These are phyloP conservation scores for Notospermus geniculatus DNA, from an alignment of 1,140 invertebrate species.

Conservation along the genomic window DNA sequence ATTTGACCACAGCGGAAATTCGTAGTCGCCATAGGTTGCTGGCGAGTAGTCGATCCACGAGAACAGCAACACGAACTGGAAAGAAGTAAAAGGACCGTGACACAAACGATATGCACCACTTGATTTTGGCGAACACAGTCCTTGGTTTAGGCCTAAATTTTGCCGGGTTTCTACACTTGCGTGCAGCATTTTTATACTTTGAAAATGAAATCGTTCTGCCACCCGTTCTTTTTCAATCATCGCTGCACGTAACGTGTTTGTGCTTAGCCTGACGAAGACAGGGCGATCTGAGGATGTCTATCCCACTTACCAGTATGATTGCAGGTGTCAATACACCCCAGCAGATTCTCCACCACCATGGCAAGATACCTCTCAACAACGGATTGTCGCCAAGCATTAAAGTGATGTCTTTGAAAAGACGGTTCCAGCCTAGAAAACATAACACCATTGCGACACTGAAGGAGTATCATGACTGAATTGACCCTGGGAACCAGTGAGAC, in stretches of 20 bases:
- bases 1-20: constrained; percentile 52
- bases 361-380: not conserved
- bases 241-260: too few species aligned
- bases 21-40: constrained; percentile 43
- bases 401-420: constrained; percentile 34
- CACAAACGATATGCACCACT: too few species aligned
- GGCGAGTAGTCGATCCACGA: constrained; percentile 38
- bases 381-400: constrained; percentile 41
- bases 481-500: too few species aligned
- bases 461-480: too few species aligned
- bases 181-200: too few species aligned
- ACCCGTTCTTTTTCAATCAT: too few species aligned
- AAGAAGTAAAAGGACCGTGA: constrained; percentile 4
- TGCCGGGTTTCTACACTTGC: too few species aligned
- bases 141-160: too few species aligned
- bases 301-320: constrained; percentile 62
- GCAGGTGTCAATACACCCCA: constrained; percentile 76
- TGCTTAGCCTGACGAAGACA: too few species aligned
- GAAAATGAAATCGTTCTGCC: too few species aligned
- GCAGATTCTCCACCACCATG: constrained; percentile 68
- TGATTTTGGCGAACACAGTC: too few species aligned
- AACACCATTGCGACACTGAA: too few species aligned
- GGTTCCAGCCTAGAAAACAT: constrained; percentile 30
- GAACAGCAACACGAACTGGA: constrained; percentile 46
- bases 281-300: not conserved